Conservation (phyloP, 2,797 vertebrate species). For the Ptychobarbus kaznakovi region DNA sequence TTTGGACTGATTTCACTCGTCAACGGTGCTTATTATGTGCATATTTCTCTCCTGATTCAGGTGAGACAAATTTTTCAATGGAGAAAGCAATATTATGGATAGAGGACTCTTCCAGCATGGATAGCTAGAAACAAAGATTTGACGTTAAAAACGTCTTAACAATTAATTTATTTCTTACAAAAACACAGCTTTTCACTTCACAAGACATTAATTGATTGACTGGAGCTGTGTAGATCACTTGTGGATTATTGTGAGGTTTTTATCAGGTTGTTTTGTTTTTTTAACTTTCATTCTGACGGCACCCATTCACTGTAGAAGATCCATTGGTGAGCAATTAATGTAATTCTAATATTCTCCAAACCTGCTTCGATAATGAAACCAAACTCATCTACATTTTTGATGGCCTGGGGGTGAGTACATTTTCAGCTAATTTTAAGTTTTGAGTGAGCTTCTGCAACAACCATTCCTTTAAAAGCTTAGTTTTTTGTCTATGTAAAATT, state of each 20-base stretch:
- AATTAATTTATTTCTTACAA: too few relatives aligned
- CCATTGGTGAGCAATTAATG: not conserved
- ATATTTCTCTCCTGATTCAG: not conserved
- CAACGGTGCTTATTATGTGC: not conserved
- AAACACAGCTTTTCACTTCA: too few relatives aligned
- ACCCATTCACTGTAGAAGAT: not conserved
- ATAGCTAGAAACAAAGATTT: too few relatives aligned
- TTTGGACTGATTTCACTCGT: not conserved
- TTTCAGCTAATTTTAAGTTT: not conserved
- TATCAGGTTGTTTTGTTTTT: not conserved
- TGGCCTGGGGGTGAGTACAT: too few relatives aligned
- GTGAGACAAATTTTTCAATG: not conserved
- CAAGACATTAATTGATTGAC: too few relatives aligned
- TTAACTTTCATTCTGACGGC: not conserved
- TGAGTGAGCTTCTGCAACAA: not conserved
- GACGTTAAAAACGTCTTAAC: too few relatives aligned
- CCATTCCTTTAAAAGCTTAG: not conserved
- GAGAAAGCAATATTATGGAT: too few relatives aligned
- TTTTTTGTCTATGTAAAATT: not conserved
- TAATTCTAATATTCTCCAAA: not conserved
- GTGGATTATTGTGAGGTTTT: not conserved
- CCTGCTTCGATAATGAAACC: not conserved
- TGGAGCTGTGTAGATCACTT: too few relatives aligned
- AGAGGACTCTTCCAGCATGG: too few relatives aligned
- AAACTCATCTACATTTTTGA: not conserved